A percentile compares a stretch with the other conserved stretches of the same genome.
These are phyloP conservation scores for Ennomos erosarius DNA, from an alignment of 2,888 invertebrate species.

Conservation along the genomic window DNA sequence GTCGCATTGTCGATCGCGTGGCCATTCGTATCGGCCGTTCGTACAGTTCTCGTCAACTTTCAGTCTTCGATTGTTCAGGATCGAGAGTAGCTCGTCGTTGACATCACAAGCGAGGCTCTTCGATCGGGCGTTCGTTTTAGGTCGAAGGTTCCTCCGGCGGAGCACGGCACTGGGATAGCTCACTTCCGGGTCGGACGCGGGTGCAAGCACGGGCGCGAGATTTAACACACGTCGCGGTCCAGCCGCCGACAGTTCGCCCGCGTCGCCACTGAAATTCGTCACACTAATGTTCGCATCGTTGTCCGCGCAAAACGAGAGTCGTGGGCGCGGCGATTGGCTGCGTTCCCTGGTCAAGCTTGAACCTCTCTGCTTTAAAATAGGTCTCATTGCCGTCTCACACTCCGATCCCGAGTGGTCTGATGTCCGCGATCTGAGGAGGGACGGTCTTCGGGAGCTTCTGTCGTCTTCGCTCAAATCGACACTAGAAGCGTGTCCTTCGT, in stretches of 20 bases:
- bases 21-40: constrained; percentile 65
- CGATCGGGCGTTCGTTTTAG: constrained; percentile 74
- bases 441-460: constrained; percentile 84
- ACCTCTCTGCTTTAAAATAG: constrained; percentile 88
- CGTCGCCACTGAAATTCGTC: constrained; percentile 77
- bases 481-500: constrained; percentile 84
- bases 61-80: constrained; percentile 75
- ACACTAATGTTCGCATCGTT: constrained; percentile 77
- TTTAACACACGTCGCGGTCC: constrained; percentile 77
- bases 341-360: constrained; percentile 86
- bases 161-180: constrained; percentile 78
- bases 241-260: constrained; percentile 78
- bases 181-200: constrained; percentile 67
- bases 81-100: constrained; percentile 78
- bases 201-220: constrained; percentile 62
- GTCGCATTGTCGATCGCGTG: constrained; percentile 50
- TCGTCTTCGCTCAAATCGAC: constrained; percentile 84
- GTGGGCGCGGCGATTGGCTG: constrained; percentile 86
- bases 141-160: constrained; percentile 75
- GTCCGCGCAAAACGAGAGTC: constrained; percentile 87
- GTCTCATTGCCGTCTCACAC: constrained; percentile 85
- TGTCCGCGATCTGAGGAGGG: constrained; percentile 82
- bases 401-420: constrained; percentile 84
- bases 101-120: constrained; percentile 80
- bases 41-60: constrained; percentile 79